These are phyloP conservation scores for Caradrina kadenii DNA, from an alignment of 2,888 invertebrate species.

Conservation along the genomic window DNA sequence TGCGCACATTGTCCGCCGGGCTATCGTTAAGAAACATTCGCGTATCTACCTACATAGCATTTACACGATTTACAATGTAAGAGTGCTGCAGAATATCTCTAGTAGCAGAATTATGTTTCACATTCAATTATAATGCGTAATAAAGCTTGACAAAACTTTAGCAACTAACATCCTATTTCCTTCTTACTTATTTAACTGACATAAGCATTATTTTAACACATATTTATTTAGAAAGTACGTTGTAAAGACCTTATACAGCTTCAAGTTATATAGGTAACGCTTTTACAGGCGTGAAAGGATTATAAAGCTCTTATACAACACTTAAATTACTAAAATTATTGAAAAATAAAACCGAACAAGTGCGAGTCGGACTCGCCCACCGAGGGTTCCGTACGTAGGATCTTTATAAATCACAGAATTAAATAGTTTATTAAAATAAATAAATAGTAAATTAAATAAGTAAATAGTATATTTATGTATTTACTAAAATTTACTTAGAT, in stretches of 20 bases:
- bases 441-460: too few species aligned
- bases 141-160: not conserved
- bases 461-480: too few species aligned
- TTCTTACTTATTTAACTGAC: too few species aligned
- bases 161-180: not conserved
- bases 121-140: not conserved
- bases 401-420: too few species aligned
- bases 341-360: too few species aligned
- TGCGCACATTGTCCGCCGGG: slow-evolving; percentile 40
- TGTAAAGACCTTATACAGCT: not conserved
- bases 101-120: not conserved
- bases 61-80: slow-evolving; percentile 30
- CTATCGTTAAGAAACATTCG: slow-evolving; percentile 46
- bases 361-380: too few species aligned
- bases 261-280: not conserved
- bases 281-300: not conserved
- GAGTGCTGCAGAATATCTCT: not conserved
- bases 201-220: not conserved
- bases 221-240: not conserved
- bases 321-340: not conserved
- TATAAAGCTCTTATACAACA: not conserved
- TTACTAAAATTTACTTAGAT: too few species aligned
- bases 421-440: too few species aligned
- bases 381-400: too few species aligned
- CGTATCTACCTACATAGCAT: slow-evolving; percentile 33